These are phyloP conservation scores for Microvelia longipes DNA, from an alignment of 1,140 invertebrate species.

Conservation along the genomic window DNA sequence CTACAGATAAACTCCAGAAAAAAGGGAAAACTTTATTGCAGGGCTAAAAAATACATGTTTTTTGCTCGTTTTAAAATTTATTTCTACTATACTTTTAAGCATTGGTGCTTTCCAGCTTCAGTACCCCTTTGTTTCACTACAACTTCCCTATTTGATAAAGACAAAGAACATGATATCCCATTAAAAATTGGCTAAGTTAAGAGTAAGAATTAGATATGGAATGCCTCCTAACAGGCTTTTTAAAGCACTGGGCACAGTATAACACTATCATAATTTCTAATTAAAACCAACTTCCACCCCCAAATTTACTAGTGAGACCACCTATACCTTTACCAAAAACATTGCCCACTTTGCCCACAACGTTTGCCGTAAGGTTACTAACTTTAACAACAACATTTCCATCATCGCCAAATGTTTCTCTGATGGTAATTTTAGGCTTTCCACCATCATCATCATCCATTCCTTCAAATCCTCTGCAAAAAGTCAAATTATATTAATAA, in stretches of 20 bases:
- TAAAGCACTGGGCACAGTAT: background rate
- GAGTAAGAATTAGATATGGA: background rate
- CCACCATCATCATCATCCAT: slow-evolving; percentile 43
- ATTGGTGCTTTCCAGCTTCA: too few relatives aligned
- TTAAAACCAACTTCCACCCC: slow-evolving; percentile 23
- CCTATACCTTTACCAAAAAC: slow-evolving; percentile 51
- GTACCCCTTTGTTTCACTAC: too few relatives aligned
- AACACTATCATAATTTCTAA: background rate
- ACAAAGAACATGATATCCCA: background rate
- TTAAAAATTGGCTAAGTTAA: background rate
- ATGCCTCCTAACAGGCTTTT: background rate
- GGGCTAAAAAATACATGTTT: too few relatives aligned
- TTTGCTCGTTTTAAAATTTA: too few relatives aligned
- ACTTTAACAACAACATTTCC: slow-evolving; percentile 48
- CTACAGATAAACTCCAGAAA: too few relatives aligned
- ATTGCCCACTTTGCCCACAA: slow-evolving; percentile 59
- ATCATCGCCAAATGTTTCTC: slow-evolving; percentile 44
- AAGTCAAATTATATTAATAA: slow-evolving; percentile 4
- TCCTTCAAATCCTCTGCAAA: slow-evolving; percentile 33
- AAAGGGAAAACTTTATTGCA: too few relatives aligned
- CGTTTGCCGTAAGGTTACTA: slow-evolving; percentile 53
- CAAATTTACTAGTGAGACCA: slow-evolving; percentile 22
- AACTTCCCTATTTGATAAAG: background rate
- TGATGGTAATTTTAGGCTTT: slow-evolving; percentile 45
- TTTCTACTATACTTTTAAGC: too few relatives aligned